A percentile compares a stretch with the other conserved stretches of the same genome.
These are phyloP conservation scores for Psylliodes chrysocephalus DNA, from an alignment of 2,888 invertebrate genomes.

Conservation along the genomic window DNA sequence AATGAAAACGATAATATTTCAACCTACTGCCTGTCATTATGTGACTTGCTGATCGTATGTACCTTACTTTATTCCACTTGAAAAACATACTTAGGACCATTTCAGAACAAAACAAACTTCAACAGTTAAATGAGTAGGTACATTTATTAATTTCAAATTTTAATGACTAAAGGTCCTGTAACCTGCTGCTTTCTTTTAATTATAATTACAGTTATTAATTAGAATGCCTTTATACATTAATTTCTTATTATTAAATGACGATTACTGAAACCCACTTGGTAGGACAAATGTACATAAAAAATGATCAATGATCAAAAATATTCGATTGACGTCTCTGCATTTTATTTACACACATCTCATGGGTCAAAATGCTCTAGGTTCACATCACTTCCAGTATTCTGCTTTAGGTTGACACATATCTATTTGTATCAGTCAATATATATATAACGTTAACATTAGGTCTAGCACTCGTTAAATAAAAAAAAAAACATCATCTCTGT, in stretches of 20 bases:
- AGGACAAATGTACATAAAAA: conserved; percentile 46
- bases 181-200: conserved; percentile 45
- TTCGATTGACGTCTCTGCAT: conserved; percentile 17
- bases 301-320: background rate
- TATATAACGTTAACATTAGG: no score
- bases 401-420: background rate
- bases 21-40: no score
- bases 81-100: no score
- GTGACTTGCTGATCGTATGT: no score
- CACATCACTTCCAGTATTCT: background rate
- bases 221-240: conserved; percentile 38
- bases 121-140: background rate
- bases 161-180: conserved; percentile 47
- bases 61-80: no score
- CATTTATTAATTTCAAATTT: conserved; percentile 17
- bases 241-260: conserved; percentile 21
- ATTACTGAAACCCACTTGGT: conserved; percentile 20
- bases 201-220: conserved; percentile 35
- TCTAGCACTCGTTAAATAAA: no score
- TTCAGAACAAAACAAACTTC: background rate
- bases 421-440: background rate
- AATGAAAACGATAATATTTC: no score
- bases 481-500: no score
- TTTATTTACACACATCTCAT: conserved; percentile 40
- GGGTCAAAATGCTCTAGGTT: background rate